Percentiles rank a stretch among this genome's conserved stretches.
These are phyloP conservation scores for Bhutanitis thaidina DNA, from an alignment of 2,888 invertebrate species.

Conservation along the genomic window DNA sequence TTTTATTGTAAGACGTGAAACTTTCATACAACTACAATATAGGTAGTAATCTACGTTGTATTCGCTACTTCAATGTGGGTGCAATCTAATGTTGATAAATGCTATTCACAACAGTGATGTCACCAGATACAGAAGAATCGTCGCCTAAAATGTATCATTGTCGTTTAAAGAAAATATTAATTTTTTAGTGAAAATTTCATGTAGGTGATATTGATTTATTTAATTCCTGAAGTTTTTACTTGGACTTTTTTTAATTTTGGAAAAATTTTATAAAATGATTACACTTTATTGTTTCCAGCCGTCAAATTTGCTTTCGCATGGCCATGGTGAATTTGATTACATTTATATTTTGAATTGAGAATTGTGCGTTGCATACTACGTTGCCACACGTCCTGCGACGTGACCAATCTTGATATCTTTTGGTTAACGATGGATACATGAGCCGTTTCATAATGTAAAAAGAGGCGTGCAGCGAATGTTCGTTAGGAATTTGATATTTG, in stretches of 20 bases:
- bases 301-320: too few relatives aligned
- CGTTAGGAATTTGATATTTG: too few relatives aligned
- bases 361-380: background rate
- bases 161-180: background rate
- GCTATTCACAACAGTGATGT: slow-evolving; percentile 10
- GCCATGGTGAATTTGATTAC: background rate
- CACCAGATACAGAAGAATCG: slow-evolving; percentile 1
- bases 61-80: background rate
- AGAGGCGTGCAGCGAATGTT: background rate
- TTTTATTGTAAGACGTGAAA: too few relatives aligned
- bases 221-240: background rate
- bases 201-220: background rate
- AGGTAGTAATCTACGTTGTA: background rate
- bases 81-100: slow-evolving; percentile 1
- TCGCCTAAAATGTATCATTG: background rate
- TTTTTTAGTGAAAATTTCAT: background rate
- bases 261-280: too few relatives aligned
- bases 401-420: background rate
- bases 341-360: background rate
- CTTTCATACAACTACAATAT: too few relatives aligned
- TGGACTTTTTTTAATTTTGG: too few relatives aligned
- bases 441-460: background rate
- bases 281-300: too few relatives aligned
- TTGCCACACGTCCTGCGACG: background rate
- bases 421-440: slow-evolving; percentile 1